A percentile compares a stretch with the other conserved stretches of the same genome.
Evolutionary conservation across 2,888 invertebrate species (phyloP).

Genomic region (Conops quadrifasciatus): DNA sequence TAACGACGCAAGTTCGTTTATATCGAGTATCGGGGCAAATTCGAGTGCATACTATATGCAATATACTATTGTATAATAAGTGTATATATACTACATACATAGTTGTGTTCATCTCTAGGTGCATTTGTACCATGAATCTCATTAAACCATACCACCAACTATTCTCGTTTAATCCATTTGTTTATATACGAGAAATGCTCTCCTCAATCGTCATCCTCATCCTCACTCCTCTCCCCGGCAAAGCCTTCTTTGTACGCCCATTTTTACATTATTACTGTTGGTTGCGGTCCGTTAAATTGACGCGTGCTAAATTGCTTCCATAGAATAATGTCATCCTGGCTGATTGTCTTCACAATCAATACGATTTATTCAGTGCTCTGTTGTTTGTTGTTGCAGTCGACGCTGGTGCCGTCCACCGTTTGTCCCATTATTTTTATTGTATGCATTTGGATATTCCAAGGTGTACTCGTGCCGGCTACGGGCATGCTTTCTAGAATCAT

Average conservation of each 20-base stretch:
- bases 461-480: background rate
- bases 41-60: no score
- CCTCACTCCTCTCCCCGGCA: no score
- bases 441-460: background rate
- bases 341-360: slow-evolving; percentile 10
- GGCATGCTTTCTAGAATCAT: background rate
- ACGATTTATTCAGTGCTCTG: background rate
- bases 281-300: slow-evolving; percentile 33
- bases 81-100: no score
- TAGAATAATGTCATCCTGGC: background rate
- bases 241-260: no score
- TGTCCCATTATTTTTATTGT: background rate
- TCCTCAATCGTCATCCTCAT: background rate
- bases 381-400: background rate
- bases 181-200: background rate
- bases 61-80: no score
- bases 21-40: background rate
- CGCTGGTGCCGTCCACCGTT: background rate
- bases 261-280: no score
- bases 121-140: background rate
- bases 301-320: slow-evolving; percentile 39
- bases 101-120: no score
- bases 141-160: background rate
- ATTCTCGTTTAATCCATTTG: slow-evolving; percentile 9
- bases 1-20: slow-evolving; percentile 22